Base-by-base conservation (phyloP, 2,888 invertebrate genomes). In the Sphecodes monilicornis region DNA sequence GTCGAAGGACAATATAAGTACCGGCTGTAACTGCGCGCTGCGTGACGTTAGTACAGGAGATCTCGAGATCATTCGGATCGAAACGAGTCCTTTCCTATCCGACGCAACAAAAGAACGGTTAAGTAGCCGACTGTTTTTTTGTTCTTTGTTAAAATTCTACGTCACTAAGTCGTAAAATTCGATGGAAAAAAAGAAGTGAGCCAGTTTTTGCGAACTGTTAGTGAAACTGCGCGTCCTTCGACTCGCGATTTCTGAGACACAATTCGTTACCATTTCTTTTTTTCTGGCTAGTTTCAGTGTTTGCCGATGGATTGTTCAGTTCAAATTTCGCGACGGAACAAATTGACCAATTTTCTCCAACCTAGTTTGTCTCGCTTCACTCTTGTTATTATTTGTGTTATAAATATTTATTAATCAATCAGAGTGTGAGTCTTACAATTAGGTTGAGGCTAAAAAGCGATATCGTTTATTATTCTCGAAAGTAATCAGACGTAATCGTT, bases 1-100 rank as follows among this genome's bases (percentile, higher is more conserved):
- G 57, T 57, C 39, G 81, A 86, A 86, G 78, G 85, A 86, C 78
- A 43, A 77, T 75, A 80, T 71, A n/a, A n/a, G n/a, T n/a, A n/a
- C n/a, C 71, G 18, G n/a, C 41, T 29, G 70, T 66, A 77, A 77
- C 57, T 39, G 50, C 39, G 32, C 41, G 22, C n/a, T 4, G 6
- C 11, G 54, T 18, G 83, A 54, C 54, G 54, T 54, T n/a, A 57
- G 60, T 72, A 11, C 11, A 6, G 68, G 70, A 11, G 29, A 57
- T 70, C 60, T 29, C 43, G 22, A 46, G 1, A 10, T 16, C 18
- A 41, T 50, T 79, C 64, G 26, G 64, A 71, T 54, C 29, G 32
- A 26, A 26, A 16, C n/a, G n/a, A 46, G n/a, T 78, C 41, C n/a
- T 43, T 78, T 57, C 43, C 54, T 41, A 39, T 18, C 5, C 39